A percentile compares a stretch with the other conserved stretches of the same genome.
These are phyloP conservation scores for Apantesis nais DNA, from an alignment of 2,888 invertebrate genomes.

Conservation along the genomic window DNA sequence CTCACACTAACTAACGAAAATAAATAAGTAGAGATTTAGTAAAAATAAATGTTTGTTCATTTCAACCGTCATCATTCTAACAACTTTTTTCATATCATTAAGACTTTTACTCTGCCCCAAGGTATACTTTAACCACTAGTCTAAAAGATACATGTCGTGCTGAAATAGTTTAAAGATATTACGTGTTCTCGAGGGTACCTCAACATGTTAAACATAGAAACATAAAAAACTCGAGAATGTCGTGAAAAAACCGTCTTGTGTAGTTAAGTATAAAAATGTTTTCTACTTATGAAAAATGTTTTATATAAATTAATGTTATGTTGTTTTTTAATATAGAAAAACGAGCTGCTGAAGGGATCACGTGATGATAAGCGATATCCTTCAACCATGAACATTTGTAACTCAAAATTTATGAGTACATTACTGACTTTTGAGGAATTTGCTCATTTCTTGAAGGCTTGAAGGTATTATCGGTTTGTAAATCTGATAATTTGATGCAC, in stretches of 20 bases:
- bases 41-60: background rate
- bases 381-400: no score
- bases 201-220: background rate
- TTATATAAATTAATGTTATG: no score
- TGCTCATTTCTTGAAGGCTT: no score
- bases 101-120: background rate
- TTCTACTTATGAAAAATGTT: background rate
- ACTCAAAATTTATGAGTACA: no score
- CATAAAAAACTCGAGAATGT: background rate
- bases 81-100: background rate
- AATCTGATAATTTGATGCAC: no score
- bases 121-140: background rate
- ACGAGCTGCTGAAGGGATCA: no score
- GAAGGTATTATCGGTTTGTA: no score
- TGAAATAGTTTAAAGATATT: conserved; percentile 1
- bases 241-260: background rate
- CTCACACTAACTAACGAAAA: no score
- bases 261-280: background rate
- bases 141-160: background rate
- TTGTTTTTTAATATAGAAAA: no score
- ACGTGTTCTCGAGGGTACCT: background rate
- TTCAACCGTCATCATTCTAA: background rate
- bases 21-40: background rate
- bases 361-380: no score
- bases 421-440: no score